These are phyloP conservation scores for Macrosoma leucophasiata DNA, from an alignment of 2,888 invertebrate species.

Conservation along the genomic window DNA sequence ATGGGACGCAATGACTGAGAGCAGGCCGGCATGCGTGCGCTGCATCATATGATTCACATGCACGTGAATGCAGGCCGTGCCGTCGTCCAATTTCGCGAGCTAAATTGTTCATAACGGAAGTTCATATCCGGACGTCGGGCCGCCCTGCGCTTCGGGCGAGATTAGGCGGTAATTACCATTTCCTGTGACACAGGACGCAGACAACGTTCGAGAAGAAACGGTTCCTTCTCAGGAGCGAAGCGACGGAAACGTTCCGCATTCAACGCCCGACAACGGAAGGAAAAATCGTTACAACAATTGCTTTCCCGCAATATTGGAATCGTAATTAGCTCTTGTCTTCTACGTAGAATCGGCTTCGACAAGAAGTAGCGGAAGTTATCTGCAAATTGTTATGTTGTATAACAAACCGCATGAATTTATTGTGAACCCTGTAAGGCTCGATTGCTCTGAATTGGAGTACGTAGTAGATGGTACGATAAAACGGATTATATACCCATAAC, in stretches of 20 bases:
- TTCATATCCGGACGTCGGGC: slow-evolving; percentile 85
- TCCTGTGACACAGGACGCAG: slow-evolving; percentile 69
- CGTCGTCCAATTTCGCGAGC: slow-evolving; percentile 78
- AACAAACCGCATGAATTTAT: no score
- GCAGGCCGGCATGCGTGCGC: slow-evolving; percentile 41
- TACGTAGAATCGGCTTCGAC: no score
- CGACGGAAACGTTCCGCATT: slow-evolving; percentile 40
- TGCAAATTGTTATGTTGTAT: no score
- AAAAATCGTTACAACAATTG: slow-evolving; percentile 42
- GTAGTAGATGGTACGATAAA: slow-evolving; percentile 56
- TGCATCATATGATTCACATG: slow-evolving; percentile 50
- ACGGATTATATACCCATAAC: slow-evolving; percentile 64
- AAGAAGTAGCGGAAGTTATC: no score
- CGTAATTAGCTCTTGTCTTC: slow-evolving; percentile 10
- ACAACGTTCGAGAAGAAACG: slow-evolving; percentile 51
- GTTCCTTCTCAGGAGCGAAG: slow-evolving; percentile 36
- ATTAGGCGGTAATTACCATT: slow-evolving; percentile 78
- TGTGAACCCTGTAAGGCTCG: no score
- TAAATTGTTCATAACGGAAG: slow-evolving; percentile 91
- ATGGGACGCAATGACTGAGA: slow-evolving; percentile 40
- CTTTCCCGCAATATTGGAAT: slow-evolving; percentile 27
- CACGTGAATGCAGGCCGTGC: slow-evolving; percentile 60
- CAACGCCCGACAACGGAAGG: slow-evolving; percentile 38
- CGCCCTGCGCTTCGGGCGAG: slow-evolving; percentile 70
- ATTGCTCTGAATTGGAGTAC: no score